Evolutionary conservation across 1,140 invertebrate species (phyloP).

Genomic region (Temnothorax nylanderi): DNA sequence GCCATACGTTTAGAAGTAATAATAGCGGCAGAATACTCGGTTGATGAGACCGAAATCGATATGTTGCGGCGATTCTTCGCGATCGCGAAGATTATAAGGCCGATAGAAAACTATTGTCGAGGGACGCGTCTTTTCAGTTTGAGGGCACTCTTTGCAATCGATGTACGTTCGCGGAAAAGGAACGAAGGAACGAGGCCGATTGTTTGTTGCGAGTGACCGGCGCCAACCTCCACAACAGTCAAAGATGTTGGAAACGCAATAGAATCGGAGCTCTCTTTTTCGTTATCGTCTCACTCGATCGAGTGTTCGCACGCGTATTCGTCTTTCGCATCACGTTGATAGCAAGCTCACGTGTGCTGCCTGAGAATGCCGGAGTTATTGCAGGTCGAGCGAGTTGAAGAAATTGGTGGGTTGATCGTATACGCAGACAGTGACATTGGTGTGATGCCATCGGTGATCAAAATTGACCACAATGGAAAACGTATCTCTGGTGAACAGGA

Average conservation of each 20-base stretch:
- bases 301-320: slow-evolving; percentile 55
- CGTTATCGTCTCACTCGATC: slow-evolving; percentile 51
- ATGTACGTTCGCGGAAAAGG: slow-evolving; percentile 40
- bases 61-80: not conserved
- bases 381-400: not conserved
- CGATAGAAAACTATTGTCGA: slow-evolving; percentile 30
- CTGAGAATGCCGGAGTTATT: slow-evolving; percentile 59
- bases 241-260: slow-evolving; percentile 41
- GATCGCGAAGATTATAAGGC: slow-evolving; percentile 18
- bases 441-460: not conserved
- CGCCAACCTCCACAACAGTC: slow-evolving; percentile 1
- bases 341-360: slow-evolving; percentile 55
- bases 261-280: slow-evolving; percentile 50
- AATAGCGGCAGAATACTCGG: not conserved
- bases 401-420: slow-evolving; percentile 8
- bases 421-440: slow-evolving; percentile 34
- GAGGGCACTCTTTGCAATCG: slow-evolving; percentile 25
- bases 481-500: not conserved
- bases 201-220: slow-evolving; percentile 56
- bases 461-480: slow-evolving; percentile 56
- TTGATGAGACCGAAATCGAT: slow-evolving; percentile 29
- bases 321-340: slow-evolving; percentile 71
- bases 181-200: slow-evolving; percentile 52
- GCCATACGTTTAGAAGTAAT: not conserved
- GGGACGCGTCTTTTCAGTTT: slow-evolving; percentile 44